Base-by-base conservation (phyloP, 2,888 invertebrate genomes). In the Cantharis rustica region DNA sequence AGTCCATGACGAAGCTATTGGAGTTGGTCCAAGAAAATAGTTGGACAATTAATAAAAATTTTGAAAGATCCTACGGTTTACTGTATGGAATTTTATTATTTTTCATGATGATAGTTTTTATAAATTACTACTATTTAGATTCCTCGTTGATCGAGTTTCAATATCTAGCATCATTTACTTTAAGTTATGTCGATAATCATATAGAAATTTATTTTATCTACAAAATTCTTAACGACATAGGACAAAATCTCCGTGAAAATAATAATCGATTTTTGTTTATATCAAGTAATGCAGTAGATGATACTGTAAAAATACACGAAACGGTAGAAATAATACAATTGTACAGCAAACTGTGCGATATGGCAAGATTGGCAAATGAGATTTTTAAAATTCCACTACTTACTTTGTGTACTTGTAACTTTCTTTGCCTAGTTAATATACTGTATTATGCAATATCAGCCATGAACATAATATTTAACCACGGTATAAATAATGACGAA, bases 81-180 rank as follows among this genome's bases (percentile, higher is more conserved):
- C 47, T 47, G 0, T n/a, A 47, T n/a, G n/a, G 7, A 47, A 9
- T 13, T 47, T 47, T 47, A 47, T 1, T 47, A n/a, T 47, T 5
- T 47, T 2, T 0, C n/a, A 7, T 47, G 7, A 7, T 3, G 7
- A 1, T n/a, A 9, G 1, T 0, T 13, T 4, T 5, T n/a, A 2
- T 47, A n/a, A 0, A 7, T 47, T n/a, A 7, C n/a, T 47, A n/a
- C n/a, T 7, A n/a, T 7, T 2, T 47, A 7, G 7, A 13, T 1
- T 31, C 13, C 13, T 4, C 10, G 1, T 31, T 4, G 13, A 10
- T 1, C 10, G 4, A 3, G 4, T 31, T 31, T 3, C 11, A 13
- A 31, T 13, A 13, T 31, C 4, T 13, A 31, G 13, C 1, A 4
- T 3, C 27, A 11, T 31, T 3, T 13, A 31, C 3, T 31, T 31